Evolutionary conservation across 2,113 vertebrate genomes (phyloP).

Genomic region (Eleginops maclovinus): DNA sequence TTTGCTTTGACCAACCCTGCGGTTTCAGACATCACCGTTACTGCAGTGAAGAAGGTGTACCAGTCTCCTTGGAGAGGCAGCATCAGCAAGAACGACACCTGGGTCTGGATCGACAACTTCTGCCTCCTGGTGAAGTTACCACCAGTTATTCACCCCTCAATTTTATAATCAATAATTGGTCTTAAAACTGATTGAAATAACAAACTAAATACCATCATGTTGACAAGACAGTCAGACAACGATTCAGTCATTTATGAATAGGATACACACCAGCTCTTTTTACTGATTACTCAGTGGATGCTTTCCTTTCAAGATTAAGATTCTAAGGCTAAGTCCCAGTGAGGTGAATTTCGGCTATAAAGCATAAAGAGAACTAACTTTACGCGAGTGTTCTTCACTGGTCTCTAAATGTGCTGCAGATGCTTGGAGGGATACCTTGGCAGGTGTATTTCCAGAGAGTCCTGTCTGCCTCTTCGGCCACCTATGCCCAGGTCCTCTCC

Average conservation of each 20-base stretch:
- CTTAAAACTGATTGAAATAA: neutral
- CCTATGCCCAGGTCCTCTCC: constrained; percentile 96
- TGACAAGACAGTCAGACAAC: neutral
- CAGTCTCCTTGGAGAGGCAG: constrained; percentile 94
- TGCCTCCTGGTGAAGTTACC: constrained; percentile 88
- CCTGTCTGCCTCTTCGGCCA: constrained; percentile 97
- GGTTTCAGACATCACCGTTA: constrained; percentile 92
- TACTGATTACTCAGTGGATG: neutral
- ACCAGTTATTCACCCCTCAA: neutral
- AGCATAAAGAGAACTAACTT: neutral
- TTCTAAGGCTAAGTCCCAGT: neutral
- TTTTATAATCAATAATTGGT: neutral
- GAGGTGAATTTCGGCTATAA: neutral
- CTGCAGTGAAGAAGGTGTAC: constrained; percentile 89
- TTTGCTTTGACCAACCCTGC: constrained; percentile 94
- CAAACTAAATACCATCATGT: neutral
- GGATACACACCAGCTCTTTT: neutral
- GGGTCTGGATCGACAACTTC: constrained; percentile 96
- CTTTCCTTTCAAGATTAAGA: neutral
- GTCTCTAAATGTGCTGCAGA: constrained; percentile 80
- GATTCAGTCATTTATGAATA: neutral
- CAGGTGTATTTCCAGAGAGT: constrained; percentile 99
- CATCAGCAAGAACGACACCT: constrained; percentile 84
- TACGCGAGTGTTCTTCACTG: neutral
- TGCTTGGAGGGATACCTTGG: constrained; percentile 97